A percentile compares a stretch with the other conserved stretches of the same genome.
Evolutionary conservation across 1,140 invertebrate genomes (phyloP).

Genomic region (Tetragnatha versicolor): DNA sequence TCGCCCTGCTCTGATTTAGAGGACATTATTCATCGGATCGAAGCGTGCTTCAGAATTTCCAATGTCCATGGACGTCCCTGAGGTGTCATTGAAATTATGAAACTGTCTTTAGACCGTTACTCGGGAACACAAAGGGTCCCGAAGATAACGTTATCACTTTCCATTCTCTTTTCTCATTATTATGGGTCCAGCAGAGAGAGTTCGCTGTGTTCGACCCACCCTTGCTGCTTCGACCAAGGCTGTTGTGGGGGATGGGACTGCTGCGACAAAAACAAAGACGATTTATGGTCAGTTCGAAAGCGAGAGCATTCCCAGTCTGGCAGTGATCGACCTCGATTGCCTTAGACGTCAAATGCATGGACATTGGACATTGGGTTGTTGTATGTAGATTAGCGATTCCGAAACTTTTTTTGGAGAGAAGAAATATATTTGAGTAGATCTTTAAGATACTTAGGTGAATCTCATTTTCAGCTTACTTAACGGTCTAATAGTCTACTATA

Average conservation of each 20-base stretch:
- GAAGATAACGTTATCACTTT: not conserved
- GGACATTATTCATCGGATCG: conserved; percentile 5
- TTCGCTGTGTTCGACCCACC: not conserved
- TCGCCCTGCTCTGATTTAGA: conserved; percentile 1
- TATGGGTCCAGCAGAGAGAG: not conserved
- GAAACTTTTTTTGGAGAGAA: too few relatives aligned
- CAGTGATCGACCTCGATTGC: too few relatives aligned
- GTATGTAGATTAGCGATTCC: too few relatives aligned
- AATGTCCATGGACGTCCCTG: not conserved
- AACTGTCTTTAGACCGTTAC: too few relatives aligned
- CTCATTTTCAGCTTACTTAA: too few relatives aligned
- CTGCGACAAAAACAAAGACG: not conserved
- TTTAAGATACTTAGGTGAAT: too few relatives aligned
- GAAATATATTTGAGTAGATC: too few relatives aligned
- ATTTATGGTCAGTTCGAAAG: conserved; percentile 1
- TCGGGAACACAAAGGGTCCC: not conserved
- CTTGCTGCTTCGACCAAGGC: not conserved
- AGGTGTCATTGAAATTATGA: conserved; percentile 14
- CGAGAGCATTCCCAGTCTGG: too few relatives aligned
- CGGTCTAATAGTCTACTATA: too few relatives aligned
- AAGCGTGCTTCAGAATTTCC: conserved; percentile 6
- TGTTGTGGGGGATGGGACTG: conserved; percentile 1
- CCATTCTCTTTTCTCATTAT: not conserved
- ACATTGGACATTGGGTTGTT: too few relatives aligned
- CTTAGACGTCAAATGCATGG: too few relatives aligned